These are phyloP conservation scores for Cotesia typhae DNA, from an alignment of 1,140 invertebrate species.

Conservation along the genomic window DNA sequence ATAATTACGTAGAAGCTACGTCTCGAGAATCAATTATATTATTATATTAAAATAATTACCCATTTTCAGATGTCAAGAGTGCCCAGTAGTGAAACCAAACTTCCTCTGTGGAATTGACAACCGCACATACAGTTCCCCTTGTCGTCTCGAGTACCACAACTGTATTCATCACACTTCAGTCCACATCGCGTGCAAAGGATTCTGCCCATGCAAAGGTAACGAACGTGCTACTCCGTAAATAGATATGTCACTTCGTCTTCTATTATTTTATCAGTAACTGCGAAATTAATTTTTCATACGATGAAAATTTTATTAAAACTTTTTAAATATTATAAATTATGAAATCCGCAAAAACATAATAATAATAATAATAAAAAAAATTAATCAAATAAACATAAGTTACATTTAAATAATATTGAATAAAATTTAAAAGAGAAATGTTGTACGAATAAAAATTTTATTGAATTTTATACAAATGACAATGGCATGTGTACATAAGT, in stretches of 20 bases:
- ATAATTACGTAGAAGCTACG: neutral
- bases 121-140: conserved; percentile 90
- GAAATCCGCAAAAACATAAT: neutral
- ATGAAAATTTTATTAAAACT: no score
- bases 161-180: conserved; percentile 85
- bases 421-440: neutral
- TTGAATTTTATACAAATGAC: neutral
- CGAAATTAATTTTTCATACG: neutral
- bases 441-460: neutral
- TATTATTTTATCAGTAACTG: neutral
- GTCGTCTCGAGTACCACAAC: conserved; percentile 90
- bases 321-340: no score
- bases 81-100: conserved; percentile 79
- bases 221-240: neutral
- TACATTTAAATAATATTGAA: neutral
- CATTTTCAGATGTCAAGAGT: conserved; percentile 78
- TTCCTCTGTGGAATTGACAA: conserved; percentile 92
- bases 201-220: conserved; percentile 87
- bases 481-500: neutral
- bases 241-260: conserved; percentile 3
- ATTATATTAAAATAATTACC: conserved; percentile 30
- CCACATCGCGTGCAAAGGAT: conserved; percentile 83
- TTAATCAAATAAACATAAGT: no score
- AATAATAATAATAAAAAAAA: no score
- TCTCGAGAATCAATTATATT: neutral